Evolutionary conservation across 1,140 invertebrate species (phyloP), one percentile per base, ranked within the genome.

Genomic region (Dolichoris vasculosae): DNA sequence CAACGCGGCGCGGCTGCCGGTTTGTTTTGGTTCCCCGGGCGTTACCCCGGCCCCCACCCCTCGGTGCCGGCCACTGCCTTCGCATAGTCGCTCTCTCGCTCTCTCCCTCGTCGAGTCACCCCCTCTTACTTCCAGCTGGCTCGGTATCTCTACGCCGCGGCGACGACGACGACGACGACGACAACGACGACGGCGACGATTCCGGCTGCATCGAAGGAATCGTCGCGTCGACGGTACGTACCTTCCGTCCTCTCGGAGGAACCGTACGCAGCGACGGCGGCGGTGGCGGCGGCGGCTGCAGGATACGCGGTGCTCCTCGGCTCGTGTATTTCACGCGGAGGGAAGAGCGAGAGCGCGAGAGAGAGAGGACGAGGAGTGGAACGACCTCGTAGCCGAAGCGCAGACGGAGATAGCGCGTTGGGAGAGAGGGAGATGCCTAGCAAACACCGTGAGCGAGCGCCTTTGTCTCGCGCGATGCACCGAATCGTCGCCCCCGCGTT

Each of bases 11-110:
- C 48, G 84, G 86, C 20, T 87, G 90, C 90, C 90, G 90, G 92
- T 93, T 93, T 93, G 92, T 92, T 93, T 93, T 93, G 92, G 92
- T 93, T 93, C 92, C 91, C 92, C 92, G 92, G 92, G 91, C 92
- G 91, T 93, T 93, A 92, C 90, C 91, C 92, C 89, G 88, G 84
- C 87, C 88, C 71, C 88, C 86, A 86, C 83, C 85, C 85, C 80
- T 80, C 81, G 71, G 73, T 38, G 48, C 59, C 85, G 26, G 64
- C 40, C 35, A 46, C 81, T 64, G 6, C 23, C n/a, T 1, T 38
- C 38, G n/a, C n/a, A n/a, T n/a, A n/a, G n/a, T 46, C 23, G 32
- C 48, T 63, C 83, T 73, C 82, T 43, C 40, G 43, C 75, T 79
- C 84, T 83, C 73, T 80, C 80, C 13, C 51, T 63, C 85, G 80